phyloP scores from a whole-genome alignment of 1,140 invertebrate genomes.

The Capitella teleta region DNA sequence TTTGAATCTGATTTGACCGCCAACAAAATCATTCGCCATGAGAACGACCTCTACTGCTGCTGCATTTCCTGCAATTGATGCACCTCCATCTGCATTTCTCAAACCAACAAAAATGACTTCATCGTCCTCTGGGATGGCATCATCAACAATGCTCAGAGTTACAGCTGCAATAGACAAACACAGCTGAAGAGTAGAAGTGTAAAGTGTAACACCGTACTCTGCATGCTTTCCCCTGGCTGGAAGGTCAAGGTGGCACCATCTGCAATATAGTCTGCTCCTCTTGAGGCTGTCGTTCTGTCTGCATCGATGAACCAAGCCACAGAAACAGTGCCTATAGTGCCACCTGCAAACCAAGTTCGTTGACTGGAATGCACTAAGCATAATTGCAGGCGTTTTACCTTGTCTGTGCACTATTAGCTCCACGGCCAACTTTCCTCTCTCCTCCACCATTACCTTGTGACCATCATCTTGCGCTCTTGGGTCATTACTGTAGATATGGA shows the following conservation, averaged over 20 bases:
- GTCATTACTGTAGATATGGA: slow-evolving; percentile 25
- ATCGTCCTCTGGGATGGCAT: slow-evolving; percentile 26
- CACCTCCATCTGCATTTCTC: slow-evolving; percentile 25
- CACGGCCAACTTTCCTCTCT: slow-evolving; percentile 25
- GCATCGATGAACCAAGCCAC: slow-evolving; percentile 27
- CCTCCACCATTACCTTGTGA: slow-evolving; percentile 25
- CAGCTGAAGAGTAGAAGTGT: background rate
- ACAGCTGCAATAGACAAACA: slow-evolving; percentile 21
- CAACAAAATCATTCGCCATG: slow-evolving; percentile 36
- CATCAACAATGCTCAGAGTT: slow-evolving; percentile 31
- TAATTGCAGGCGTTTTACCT: slow-evolving; percentile 18
- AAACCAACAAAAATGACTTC: slow-evolving; percentile 26
- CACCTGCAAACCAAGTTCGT: slow-evolving; percentile 22
- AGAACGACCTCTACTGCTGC: slow-evolving; percentile 24
- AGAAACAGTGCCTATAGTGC: slow-evolving; percentile 27
- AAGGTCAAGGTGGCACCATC: slow-evolving; percentile 36
- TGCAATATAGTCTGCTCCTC: slow-evolving; percentile 26
- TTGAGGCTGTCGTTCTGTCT: slow-evolving; percentile 19
- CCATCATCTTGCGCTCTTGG: slow-evolving; percentile 16
- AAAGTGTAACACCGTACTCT: background rate
- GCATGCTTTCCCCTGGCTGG: slow-evolving; percentile 19
- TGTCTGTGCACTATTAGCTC: slow-evolving; percentile 32
- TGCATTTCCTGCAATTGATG: slow-evolving; percentile 18
- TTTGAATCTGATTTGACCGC: slow-evolving; percentile 26
- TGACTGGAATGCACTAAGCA: background rate